Evolutionary conservation across 2,113 vertebrate species (phyloP), one percentile per base, ranked within the genome.

Genomic region (Ascaphus truei): DNA sequence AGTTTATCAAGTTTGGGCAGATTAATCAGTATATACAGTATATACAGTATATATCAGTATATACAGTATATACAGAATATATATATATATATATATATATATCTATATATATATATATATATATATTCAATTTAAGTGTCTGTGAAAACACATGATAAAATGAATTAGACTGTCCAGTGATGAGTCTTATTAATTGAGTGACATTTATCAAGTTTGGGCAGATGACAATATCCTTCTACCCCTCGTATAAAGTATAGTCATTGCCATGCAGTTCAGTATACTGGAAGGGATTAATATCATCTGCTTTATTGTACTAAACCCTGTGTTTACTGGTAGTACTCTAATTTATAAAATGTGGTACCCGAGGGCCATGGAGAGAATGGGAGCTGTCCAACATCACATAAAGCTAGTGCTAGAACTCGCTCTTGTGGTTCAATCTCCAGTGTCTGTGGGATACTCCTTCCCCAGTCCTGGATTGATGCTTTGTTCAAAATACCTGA

Each of bases 261-360:
- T 62, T 41, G 48, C 27, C 48, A 47, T 47, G 33, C 59, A 47
- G 27, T 62, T 48, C 41, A 47, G 30, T 62, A 62, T 48, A 62
- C 48, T 62, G 59, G 59, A 62, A 62, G 39, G 33, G 59, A 62
- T 62, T 62, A 31, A 62, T 47, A 23, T 41, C 59, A 62, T 62
- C 59, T 62, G 59, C 39, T 62, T 62, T 62, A 62, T 62, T n/a
- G 22, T 62, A 62, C 39, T 4, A n/a, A n/a, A n/a, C n/a, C n/a
- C n/a, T n/a, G n/a, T n/a, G n/a, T n/a, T n/a, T n/a, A n/a, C n/a
- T n/a, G n/a, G n/a, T n/a, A n/a, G n/a, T n/a, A n/a, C n/a, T n/a
- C n/a, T n/a, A n/a, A n/a, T n/a, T n/a, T n/a, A n/a, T n/a, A n/a
- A n/a, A n/a, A n/a, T n/a, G n/a, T n/a, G n/a, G n/a, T n/a, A n/a